These are phyloP conservation scores for Bufotes viridis DNA, from an alignment of 2,797 vertebrate genomes.

Conservation along the genomic window DNA sequence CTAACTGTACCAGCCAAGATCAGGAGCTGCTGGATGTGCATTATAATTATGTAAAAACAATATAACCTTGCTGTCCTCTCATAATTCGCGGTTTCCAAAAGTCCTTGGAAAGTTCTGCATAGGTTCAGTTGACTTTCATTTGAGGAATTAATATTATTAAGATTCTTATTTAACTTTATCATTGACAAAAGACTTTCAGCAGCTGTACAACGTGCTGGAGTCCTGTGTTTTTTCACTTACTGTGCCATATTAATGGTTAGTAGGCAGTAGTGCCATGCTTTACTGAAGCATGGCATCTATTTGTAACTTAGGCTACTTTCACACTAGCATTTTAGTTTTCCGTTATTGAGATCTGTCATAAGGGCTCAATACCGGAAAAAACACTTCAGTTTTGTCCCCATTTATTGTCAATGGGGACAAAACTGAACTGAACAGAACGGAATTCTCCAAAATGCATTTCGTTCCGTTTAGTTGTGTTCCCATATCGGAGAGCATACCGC, in stretches of 20 bases:
- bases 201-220: neutral
- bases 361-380: too few species aligned
- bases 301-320: too few species aligned
- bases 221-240: neutral
- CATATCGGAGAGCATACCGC: too few species aligned
- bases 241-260: neutral
- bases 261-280: neutral
- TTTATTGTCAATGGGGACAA: too few species aligned
- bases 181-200: neutral
- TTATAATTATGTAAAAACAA: constrained; percentile 12
- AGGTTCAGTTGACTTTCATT: neutral
- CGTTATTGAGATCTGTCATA: too few species aligned
- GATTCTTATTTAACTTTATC: neutral
- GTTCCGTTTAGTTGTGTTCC: too few species aligned
- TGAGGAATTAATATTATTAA: neutral
- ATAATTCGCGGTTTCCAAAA: neutral
- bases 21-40: neutral
- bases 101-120: constrained; percentile 5
- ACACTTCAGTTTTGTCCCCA: too few species aligned
- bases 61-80: neutral
- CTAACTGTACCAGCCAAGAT: neutral
- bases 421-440: too few species aligned
- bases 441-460: too few species aligned
- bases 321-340: too few species aligned
- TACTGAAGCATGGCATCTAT: too few species aligned